Base-by-base conservation (phyloP, 2,888 invertebrate species). In the Lymantria monacha region DNA sequence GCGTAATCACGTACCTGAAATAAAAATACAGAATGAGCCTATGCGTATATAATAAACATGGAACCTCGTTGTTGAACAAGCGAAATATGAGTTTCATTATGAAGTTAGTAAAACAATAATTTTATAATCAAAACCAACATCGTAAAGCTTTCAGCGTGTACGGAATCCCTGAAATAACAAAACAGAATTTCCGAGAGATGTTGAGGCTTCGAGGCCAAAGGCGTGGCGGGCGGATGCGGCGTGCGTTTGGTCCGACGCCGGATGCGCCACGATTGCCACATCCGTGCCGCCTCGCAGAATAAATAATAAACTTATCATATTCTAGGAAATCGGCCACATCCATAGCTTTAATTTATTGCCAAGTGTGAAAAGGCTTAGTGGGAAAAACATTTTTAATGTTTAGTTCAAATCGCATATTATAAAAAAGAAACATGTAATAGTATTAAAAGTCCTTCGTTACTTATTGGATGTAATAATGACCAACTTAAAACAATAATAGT, bases 201-300 rank as follows among this genome's bases (percentile, higher is more conserved):
- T 63, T 53, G 49, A 42, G 58, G 53, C 45, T 53, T 40, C 30
- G 56, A 60, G 60, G 59, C 57, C 53, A 58, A 62, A 65, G 63
- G 58, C 64, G 69, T 69, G 67, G 68, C 62, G 63, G 62, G 67
- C 82, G 82, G 83, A 82, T 68, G 79, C 66, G 71, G 76, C 66
- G 74, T 76, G 81, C 83, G 81, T 76, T 81, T 70, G 76, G 75
- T 73, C 75, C 70, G 53, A 41, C 44, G 73, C 81, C 82, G 84
- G 87, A 83, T 66, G 79, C 66, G 64, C 61, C 60, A 63, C 74
- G 77, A 76, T 80, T 69, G 79, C 85, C 84, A 81, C 84, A 83
- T 87, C 88, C 87, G 84, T 66, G 65, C 57, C 59, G 49, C 57
- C 46, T 44, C 59, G 42, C 53, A 46, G 66, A 59, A 66, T 68